Evolutionary conservation across 2,797 vertebrate genomes (phyloP).

Genomic region (Perodicticus potto): DNA sequence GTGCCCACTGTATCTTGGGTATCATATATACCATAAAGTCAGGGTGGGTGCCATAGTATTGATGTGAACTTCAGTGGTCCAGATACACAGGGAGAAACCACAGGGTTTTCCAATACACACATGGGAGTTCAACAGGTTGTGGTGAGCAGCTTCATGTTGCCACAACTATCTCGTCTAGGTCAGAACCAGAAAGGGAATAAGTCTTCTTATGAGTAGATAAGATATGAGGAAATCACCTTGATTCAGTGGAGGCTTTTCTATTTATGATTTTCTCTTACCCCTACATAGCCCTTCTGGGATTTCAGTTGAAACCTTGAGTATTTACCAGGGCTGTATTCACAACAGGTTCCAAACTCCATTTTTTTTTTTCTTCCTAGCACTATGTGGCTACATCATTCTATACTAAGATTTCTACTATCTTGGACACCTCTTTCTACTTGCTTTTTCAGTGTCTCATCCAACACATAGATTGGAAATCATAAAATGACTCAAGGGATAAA

Average conservation of each 20-base stretch:
- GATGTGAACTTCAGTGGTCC: constrained; percentile 92
- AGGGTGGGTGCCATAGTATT: constrained; percentile 90
- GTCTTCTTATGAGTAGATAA: not conserved
- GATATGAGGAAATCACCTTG: not conserved
- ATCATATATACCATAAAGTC: not conserved
- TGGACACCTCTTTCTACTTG: not conserved
- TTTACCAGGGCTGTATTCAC: not conserved
- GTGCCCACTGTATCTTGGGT: not conserved
- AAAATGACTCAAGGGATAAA: not conserved
- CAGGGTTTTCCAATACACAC: not conserved
- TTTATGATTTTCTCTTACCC: not conserved
- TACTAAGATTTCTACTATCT: not conserved
- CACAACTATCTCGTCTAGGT: not conserved
- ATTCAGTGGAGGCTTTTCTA: not conserved
- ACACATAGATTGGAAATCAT: not conserved
- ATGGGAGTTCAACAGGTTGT: not conserved
- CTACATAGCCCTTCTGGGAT: not conserved
- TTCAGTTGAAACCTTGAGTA: not conserved
- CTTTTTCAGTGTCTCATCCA: not conserved
- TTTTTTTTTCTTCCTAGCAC: not conserved
- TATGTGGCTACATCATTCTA: not conserved
- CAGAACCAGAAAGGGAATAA: not conserved
- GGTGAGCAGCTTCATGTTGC: not conserved
- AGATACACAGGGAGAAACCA: not conserved
- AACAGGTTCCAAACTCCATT: not conserved